Conservation (phyloP, 2,797 vertebrate species). For the Sebastes minor region DNA sequence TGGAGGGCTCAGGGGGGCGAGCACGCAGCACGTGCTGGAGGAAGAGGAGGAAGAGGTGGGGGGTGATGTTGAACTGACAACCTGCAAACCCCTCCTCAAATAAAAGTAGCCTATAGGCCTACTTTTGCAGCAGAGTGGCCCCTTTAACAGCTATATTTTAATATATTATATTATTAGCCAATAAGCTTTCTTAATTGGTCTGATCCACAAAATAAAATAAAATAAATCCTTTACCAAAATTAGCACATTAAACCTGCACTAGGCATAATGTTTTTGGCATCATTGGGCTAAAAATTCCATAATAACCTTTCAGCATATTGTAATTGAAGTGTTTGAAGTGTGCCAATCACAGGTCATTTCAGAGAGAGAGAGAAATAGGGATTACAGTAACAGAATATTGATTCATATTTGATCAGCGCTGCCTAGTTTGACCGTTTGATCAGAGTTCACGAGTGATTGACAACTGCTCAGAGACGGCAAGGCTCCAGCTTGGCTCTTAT, state of each 20-base stretch:
- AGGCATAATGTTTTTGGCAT: too few relatives aligned
- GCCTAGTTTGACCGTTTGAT: too few relatives aligned
- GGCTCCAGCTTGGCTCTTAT: too few relatives aligned
- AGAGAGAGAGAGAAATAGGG: too few relatives aligned
- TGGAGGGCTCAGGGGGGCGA: constrained; percentile 58
- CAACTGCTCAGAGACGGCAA: too few relatives aligned
- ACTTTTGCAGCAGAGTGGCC: neutral
- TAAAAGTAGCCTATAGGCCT: neutral
- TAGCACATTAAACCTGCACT: neutral
- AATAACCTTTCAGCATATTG: too few relatives aligned
- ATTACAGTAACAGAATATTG: too few relatives aligned
- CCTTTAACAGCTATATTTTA: neutral
- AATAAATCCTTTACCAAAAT: neutral
- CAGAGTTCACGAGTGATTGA: too few relatives aligned
- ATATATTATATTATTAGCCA: neutral
- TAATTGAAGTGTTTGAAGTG: too few relatives aligned
- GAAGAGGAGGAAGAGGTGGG: neutral
- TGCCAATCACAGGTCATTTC: too few relatives aligned
- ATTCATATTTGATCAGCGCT: too few relatives aligned
- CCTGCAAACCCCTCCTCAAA: neutral
- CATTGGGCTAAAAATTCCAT: too few relatives aligned
- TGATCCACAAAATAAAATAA: neutral
- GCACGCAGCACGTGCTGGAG: constrained; percentile 69
- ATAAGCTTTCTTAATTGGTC: neutral
- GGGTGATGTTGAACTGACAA: neutral